Percentiles rank a stretch among this genome's conserved stretches.
Evolutionary conservation across 1,140 invertebrate species (phyloP).

Genomic region (Pectinophora gossypiella): DNA sequence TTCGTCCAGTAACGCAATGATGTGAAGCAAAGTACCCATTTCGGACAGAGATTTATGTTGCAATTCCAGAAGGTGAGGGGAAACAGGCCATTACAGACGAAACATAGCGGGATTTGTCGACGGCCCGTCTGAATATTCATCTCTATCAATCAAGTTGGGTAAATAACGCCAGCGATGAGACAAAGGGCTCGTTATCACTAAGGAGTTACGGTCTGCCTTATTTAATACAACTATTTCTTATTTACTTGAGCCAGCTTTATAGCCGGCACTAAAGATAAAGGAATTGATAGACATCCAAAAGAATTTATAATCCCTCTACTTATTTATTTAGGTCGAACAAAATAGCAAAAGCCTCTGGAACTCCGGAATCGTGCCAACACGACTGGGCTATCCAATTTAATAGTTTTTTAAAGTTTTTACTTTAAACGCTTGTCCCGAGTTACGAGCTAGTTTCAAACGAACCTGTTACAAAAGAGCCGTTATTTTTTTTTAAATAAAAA

Average conservation of each 20-base stretch:
- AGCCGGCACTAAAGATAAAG: not conserved
- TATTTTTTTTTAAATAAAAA: not conserved
- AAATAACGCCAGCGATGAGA: conserved; percentile 41
- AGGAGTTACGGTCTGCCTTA: conserved; percentile 28
- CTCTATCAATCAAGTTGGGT: conserved; percentile 47
- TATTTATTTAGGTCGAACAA: not conserved
- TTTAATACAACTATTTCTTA: conserved; percentile 27
- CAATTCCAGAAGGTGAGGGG: conserved; percentile 43
- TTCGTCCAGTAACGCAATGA: conserved; percentile 24
- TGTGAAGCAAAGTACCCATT: conserved; percentile 34
- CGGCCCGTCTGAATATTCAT: conserved; percentile 42
- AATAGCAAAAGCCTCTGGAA: not conserved
- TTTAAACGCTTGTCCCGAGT: not conserved
- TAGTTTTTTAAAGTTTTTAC: not conserved
- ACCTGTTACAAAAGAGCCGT: not conserved
- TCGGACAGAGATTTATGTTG: conserved; percentile 48
- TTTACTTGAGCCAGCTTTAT: not conserved
- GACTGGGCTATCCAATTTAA: not conserved
- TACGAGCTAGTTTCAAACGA: not conserved
- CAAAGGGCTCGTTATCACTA: conserved; percentile 34
- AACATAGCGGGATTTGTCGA: conserved; percentile 40
- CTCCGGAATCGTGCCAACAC: not conserved
- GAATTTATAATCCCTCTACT: not conserved
- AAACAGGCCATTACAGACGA: conserved; percentile 31
- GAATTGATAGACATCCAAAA: not conserved